Conservation (phyloP, 2,888 invertebrate species). For the Sericinus montela region DNA sequence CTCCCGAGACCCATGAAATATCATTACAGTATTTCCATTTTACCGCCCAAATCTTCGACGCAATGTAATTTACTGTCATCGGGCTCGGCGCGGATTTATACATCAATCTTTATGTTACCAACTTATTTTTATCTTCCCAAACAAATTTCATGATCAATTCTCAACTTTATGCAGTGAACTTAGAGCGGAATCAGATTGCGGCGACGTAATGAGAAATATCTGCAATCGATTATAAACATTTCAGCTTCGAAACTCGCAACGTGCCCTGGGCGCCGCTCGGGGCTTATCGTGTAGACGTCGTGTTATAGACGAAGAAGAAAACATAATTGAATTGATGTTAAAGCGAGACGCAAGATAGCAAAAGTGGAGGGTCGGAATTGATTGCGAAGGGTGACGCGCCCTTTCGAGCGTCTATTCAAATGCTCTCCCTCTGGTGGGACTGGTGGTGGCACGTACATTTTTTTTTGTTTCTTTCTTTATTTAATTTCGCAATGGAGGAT, state of each 20-base stretch:
- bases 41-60: constrained; percentile 61
- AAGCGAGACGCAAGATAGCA: constrained; percentile 42
- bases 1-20: not conserved
- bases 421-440: constrained; percentile 57
- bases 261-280: constrained; percentile 53
- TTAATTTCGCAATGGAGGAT: constrained; percentile 75
- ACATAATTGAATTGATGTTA: constrained; percentile 22
- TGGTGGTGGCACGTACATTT: constrained; percentile 58
- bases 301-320: constrained; percentile 42
- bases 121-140: constrained; percentile 15
- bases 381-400: constrained; percentile 70
- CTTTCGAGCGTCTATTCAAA: constrained; percentile 48
- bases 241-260: constrained; percentile 54
- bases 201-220: constrained; percentile 3
- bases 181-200: not conserved
- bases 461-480: constrained; percentile 70
- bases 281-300: constrained; percentile 51
- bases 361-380: constrained; percentile 68
- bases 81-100: constrained; percentile 47
- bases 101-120: constrained; percentile 52
- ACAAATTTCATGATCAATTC: constrained; percentile 22
- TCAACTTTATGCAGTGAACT: constrained; percentile 21
- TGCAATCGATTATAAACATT: constrained; percentile 43
- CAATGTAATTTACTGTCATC: constrained; percentile 62
- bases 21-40: constrained; percentile 36